Conservation (phyloP, 2,888 invertebrate species). For the Terebella lapidaria region DNA sequence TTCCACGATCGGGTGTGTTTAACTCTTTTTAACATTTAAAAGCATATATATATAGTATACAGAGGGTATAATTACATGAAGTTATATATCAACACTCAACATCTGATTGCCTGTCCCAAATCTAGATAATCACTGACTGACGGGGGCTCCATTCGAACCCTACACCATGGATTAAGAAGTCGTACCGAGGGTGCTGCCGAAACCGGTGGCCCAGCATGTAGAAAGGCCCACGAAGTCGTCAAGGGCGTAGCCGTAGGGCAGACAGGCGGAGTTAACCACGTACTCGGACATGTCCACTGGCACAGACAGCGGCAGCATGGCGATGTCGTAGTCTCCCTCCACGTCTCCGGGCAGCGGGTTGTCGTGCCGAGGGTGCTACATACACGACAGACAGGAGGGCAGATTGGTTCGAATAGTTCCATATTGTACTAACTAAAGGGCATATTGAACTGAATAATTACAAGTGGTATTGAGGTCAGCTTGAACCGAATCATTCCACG, state of each 20-base stretch:
- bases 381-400: not conserved
- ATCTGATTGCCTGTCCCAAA: too few relatives aligned
- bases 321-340: conserved; percentile 19
- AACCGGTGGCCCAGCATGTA: conserved; percentile 20
- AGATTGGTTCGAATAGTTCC: not conserved
- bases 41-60: too few relatives aligned
- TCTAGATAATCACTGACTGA: too few relatives aligned
- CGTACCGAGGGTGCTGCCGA: conserved; percentile 21
- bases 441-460: too few relatives aligned
- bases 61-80: too few relatives aligned
- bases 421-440: not conserved
- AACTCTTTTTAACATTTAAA: too few relatives aligned
- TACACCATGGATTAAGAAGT: too few relatives aligned
- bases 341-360: conserved; percentile 2
- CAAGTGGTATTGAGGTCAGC: too few relatives aligned
- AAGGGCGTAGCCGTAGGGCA: conserved; percentile 9
- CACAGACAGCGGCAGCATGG: conserved; percentile 16
- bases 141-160: too few relatives aligned
- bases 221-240: conserved; percentile 19
- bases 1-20: too few relatives aligned
- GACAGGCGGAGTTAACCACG: conserved; percentile 19
- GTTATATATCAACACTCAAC: too few relatives aligned
- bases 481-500: too few relatives aligned
- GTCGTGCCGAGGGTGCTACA: conserved; percentile 18
- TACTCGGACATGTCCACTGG: not conserved